These are phyloP conservation scores for Sabatieria punctata DNA, from an alignment of 2,888 invertebrate genomes.

Conservation along the genomic window DNA sequence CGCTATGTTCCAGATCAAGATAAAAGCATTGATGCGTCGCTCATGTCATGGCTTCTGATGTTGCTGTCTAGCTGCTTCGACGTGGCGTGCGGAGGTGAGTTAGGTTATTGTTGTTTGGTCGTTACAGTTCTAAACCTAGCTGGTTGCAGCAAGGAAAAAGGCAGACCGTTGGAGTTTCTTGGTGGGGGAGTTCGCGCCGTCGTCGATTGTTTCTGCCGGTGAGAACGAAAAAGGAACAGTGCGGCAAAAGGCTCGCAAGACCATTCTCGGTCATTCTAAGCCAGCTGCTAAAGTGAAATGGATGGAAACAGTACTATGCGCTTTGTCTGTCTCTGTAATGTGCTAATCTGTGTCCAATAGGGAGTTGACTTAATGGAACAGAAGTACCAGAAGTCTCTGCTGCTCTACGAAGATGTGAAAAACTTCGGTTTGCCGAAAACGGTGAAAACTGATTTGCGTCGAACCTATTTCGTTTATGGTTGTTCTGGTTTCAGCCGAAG, in stretches of 20 bases:
- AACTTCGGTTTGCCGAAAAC: too few relatives aligned
- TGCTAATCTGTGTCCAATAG: background rate
- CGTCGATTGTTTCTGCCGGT: too few relatives aligned
- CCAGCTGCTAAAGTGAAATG: slow-evolving; percentile 13
- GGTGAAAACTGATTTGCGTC: background rate
- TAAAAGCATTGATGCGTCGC: slow-evolving; percentile 43
- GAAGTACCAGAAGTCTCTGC: slow-evolving; percentile 1
- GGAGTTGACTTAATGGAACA: background rate
- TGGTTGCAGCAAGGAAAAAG: background rate
- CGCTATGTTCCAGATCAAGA: slow-evolving; percentile 15
- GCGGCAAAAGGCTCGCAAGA: too few relatives aligned
- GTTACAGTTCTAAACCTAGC: too few relatives aligned
- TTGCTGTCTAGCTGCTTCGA: slow-evolving; percentile 56
- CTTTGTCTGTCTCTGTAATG: background rate
- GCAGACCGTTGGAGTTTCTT: slow-evolving; percentile 68
- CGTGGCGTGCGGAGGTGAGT: slow-evolving; percentile 13
- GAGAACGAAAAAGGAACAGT: too few relatives aligned
- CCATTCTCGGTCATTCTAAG: too few relatives aligned
- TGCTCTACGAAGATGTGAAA: background rate
- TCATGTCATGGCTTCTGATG: slow-evolving; percentile 56
- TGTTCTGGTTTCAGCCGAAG: too few relatives aligned
- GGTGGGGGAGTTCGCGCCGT: slow-evolving; percentile 52
- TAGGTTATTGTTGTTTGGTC: too few relatives aligned
- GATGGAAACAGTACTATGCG: background rate
- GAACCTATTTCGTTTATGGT: slow-evolving; percentile 12